Percentiles rank a stretch among this genome's conserved stretches.
Evolutionary conservation across 2,113 vertebrate species (phyloP).

Genomic region (Amphilophus citrinellus): DNA sequence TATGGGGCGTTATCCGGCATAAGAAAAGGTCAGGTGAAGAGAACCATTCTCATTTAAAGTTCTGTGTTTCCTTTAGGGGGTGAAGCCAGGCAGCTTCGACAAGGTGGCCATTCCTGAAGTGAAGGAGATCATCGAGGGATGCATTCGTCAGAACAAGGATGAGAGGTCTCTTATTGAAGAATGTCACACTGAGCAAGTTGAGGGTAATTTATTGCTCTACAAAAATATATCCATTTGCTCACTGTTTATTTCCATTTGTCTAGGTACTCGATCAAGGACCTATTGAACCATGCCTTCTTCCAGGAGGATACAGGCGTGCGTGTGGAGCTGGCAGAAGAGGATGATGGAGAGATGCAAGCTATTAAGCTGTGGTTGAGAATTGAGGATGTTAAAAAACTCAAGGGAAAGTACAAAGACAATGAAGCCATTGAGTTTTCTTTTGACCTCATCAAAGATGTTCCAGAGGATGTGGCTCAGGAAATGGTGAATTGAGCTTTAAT

Average conservation of each 20-base stretch:
- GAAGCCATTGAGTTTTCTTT: constrained; percentile 99
- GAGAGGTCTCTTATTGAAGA: constrained; percentile 85
- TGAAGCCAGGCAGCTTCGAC: constrained; percentile 98
- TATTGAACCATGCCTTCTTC: constrained; percentile 98
- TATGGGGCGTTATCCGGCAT: constrained; percentile 4
- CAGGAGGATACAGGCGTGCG: constrained; percentile 98
- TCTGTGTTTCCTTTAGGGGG: constrained; percentile 88
- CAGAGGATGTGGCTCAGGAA: constrained; percentile 97
- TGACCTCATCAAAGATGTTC: constrained; percentile 94
- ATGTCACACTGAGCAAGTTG: background rate
- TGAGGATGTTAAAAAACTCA: constrained; percentile 97
- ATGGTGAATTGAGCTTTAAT: constrained; percentile 85
- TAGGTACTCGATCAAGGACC: constrained; percentile 98
- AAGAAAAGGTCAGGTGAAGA: background rate
- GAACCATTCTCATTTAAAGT: constrained; percentile 62
- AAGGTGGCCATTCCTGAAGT: constrained; percentile 99
- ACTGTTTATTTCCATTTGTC: background rate
- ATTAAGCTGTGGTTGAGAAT: constrained; percentile 98
- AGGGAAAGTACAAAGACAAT: constrained; percentile 99
- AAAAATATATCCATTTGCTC: constrained; percentile 10
- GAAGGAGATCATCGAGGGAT: constrained; percentile 99
- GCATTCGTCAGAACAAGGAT: constrained; percentile 97
- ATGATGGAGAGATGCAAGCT: constrained; percentile 95
- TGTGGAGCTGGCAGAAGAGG: constrained; percentile 97
- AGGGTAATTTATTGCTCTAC: background rate